Evolutionary conservation across 92 coral and sea anemone species (phyloP), one percentile per base, ranked within the genome.

Genomic region (Meandrina meandrites): DNA sequence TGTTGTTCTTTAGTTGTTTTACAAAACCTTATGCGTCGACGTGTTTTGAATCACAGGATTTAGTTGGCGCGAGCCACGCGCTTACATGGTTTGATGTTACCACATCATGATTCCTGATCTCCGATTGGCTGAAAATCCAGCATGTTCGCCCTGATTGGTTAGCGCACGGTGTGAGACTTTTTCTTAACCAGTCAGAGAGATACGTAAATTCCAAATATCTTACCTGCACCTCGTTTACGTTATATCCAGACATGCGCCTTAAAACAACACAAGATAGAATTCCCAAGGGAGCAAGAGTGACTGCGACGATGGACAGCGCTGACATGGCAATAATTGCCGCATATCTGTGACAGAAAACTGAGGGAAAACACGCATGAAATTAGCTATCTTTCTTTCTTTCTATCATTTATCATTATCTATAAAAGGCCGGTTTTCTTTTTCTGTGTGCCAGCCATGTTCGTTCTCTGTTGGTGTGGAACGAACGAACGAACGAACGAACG

Each of bases 281-380:
- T 85, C 88, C 88, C 75, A 58, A n/a, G 19, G 91, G 81, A 28
- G 69, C 83, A 0, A 91, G 70, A 6, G 94, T 86, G 75, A 86
- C 10, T 45, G 90, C 84, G 31, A 83, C 18, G 1, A 88, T 88
- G 21, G 94, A 36, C 54, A 89, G 50, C 18, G 36, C 72, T 54
- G 92, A 79, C 82, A 91, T 88, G 10, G 80, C 84, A 56, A 89
- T 36, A 30, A 90, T 91, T 30, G 81, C 92, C 4, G 81, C 51
- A 35, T 91, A 84, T 21, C 79, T 75, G 28, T 84, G 58, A 71
- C 94, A 91, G 81, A 60, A 83, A 35, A 81, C 94, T 91, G 14
- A 32, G 24, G 22, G 6, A 53, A 51, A 40, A 36, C n/a, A 35
- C 35, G 22, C 21, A 62, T 32, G 51, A 9, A 28, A 36, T 18